phyloP scores from a whole-genome alignment of 2,113 vertebrate species.

The Petromus typicus region DNA sequence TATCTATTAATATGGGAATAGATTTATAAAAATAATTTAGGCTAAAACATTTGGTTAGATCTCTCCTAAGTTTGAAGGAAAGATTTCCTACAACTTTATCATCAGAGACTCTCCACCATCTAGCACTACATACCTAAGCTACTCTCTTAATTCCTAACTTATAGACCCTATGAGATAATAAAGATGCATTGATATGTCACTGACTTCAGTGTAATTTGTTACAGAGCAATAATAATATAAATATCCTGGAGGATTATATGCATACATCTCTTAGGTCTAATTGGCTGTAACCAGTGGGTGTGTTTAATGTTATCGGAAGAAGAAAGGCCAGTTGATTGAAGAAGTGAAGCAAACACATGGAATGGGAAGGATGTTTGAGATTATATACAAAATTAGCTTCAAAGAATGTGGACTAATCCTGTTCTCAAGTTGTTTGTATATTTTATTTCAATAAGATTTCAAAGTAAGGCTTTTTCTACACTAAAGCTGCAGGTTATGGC shows the following conservation, averaged over 20 bases:
- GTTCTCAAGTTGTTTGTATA: neutral
- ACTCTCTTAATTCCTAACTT: neutral
- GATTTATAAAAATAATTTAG: neutral
- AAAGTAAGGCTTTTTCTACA: neutral
- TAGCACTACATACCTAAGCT: neutral
- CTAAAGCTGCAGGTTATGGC: neutral
- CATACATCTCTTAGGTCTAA: slow-evolving; percentile 9
- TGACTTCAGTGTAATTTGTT: neutral
- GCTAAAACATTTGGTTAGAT: neutral
- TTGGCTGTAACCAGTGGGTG: neutral
- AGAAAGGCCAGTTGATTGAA: slow-evolving; percentile 3
- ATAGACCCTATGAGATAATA: neutral
- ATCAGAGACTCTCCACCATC: neutral
- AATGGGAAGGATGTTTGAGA: neutral
- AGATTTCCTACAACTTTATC: neutral
- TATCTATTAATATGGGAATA: neutral
- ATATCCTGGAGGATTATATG: neutral
- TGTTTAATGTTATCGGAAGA: neutral
- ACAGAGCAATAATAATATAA: neutral
- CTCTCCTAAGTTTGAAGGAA: neutral
- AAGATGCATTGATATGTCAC: neutral
- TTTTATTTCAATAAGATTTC: slow-evolving; percentile 22
- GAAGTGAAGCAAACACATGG: neutral
- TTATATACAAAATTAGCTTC: neutral
- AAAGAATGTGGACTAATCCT: neutral